Conservation (phyloP, 37 sponge, comb jelly and placozoan species). For the Petrosia ficiformis region DNA sequence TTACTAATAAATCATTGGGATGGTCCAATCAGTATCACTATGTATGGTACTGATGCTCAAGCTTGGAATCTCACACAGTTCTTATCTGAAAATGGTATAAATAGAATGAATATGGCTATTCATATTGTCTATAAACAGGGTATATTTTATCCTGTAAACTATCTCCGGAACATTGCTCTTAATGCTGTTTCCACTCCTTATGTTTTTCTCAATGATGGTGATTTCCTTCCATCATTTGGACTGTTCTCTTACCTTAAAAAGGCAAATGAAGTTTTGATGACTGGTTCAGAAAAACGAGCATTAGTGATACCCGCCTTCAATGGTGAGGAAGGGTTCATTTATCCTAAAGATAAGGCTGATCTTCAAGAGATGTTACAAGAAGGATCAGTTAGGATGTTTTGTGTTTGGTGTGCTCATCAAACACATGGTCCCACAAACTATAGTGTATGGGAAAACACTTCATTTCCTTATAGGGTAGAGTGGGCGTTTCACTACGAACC, state of each 20-base stretch:
- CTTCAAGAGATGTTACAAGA: conserved; percentile 55
- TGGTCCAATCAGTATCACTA: too few relatives aligned
- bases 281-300: conserved; percentile 18
- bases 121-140: too few relatives aligned
- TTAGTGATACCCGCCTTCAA: conserved; percentile 90
- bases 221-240: conserved; percentile 72
- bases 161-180: conserved; percentile 86
- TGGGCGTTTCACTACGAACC: conserved; percentile 87
- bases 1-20: too few relatives aligned
- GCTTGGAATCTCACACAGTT: too few relatives aligned
- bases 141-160: conserved; percentile 88
- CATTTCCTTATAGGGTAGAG: conserved; percentile 59
- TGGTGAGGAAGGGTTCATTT: conserved; percentile 52
- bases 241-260: conserved; percentile 51
- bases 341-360: conserved; percentile 50
- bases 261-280: conserved; percentile 2
- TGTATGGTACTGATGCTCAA: too few relatives aligned
- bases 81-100: too few relatives aligned
- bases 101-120: too few relatives aligned
- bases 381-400: conserved; percentile 43
- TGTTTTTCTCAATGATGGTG: conserved; percentile 75
- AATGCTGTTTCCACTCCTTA: conserved; percentile 36
- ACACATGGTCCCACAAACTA: conserved; percentile 81
- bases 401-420: conserved; percentile 73
- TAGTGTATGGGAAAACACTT: conserved; percentile 60